phyloP scores from a whole-genome alignment of 1,140 invertebrate species.

The Condylostylus longicornis region DNA sequence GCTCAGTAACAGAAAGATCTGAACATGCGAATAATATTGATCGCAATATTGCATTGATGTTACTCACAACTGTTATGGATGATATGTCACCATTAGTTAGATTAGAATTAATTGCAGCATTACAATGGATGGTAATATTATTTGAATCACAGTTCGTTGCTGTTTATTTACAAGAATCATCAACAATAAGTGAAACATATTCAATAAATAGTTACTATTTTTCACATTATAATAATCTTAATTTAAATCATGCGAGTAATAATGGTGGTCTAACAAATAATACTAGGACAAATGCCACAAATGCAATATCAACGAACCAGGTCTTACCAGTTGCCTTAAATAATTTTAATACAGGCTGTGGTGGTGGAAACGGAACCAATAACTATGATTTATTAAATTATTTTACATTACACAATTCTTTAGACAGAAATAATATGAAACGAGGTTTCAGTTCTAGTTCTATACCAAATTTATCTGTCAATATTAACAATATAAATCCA shows the following conservation, averaged over 20 bases:
- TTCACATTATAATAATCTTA: not conserved
- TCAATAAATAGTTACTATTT: too few relatives aligned
- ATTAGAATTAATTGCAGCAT: constrained; percentile 59
- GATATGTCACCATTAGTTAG: constrained; percentile 83
- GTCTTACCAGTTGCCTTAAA: too few relatives aligned
- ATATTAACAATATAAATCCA: constrained; percentile 32
- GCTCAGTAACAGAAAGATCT: constrained; percentile 60
- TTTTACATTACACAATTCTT: too few relatives aligned
- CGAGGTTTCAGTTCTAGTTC: constrained; percentile 30
- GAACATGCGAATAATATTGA: constrained; percentile 89
- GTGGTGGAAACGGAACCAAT: too few relatives aligned
- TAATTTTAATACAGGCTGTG: too few relatives aligned
- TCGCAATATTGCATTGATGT: constrained; percentile 72
- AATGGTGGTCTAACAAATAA: too few relatives aligned
- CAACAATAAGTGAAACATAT: not conserved
- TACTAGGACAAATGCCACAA: too few relatives aligned
- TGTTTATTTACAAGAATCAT: constrained; percentile 41
- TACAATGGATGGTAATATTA: constrained; percentile 79
- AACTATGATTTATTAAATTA: too few relatives aligned
- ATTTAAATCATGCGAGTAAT: too few relatives aligned
- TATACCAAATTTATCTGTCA: constrained; percentile 24
- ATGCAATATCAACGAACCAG: too few relatives aligned
- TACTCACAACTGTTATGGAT: constrained; percentile 57
- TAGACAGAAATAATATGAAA: too few relatives aligned
- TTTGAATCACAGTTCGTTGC: constrained; percentile 82